Base-by-base conservation (phyloP, 2,888 invertebrate species). In the Arctia plantaginis region DNA sequence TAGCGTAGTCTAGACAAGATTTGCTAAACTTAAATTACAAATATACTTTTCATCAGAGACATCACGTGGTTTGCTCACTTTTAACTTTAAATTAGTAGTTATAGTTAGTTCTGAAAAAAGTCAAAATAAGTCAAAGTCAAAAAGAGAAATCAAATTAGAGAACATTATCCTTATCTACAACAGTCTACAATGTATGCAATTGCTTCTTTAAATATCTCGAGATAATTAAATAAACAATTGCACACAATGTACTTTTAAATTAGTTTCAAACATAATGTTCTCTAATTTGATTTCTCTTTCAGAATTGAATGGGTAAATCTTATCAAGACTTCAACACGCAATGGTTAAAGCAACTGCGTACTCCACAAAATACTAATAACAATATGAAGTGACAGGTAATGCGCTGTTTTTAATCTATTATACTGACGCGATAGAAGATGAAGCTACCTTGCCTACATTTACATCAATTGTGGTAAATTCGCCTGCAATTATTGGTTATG, bases 361-460 rank as follows among this genome's bases (percentile, higher is more conserved):
- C 30, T 51, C 35, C 55, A 76, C 62, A 82, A 78, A 77, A 82
- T 78, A 69, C 44, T 41, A 23, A 79, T 79, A 70, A 79, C 74
- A 73, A 72, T 71, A 76, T 74, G 65, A 64, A 82, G 67, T 80
- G 77, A 59, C n/a, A 59, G n/a, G 27, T 27, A 59, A 27, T 27
- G 13, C 13, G 15, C 59, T 59, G 27, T 59, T 15, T 15, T 15
- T 59, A 59, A 59, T 13, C 27, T 30, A 30, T 30, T 62, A 30
- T 59, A 78, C 77, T 65, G 71, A 75, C 35, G 44, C 66, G 69
- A 76, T 79, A 68, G 77, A 84, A 82, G 75, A 64, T 73, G 69
- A 51, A 77, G 18, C 69, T 35, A 3, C 35, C 3, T 35, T 35
- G 35, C 35, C 35, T 69, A 67, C 59, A 44, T 80, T 76, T 55